Base-by-base conservation (phyloP, 2,113 vertebrate species). In the Eulemur macaco region DNA sequence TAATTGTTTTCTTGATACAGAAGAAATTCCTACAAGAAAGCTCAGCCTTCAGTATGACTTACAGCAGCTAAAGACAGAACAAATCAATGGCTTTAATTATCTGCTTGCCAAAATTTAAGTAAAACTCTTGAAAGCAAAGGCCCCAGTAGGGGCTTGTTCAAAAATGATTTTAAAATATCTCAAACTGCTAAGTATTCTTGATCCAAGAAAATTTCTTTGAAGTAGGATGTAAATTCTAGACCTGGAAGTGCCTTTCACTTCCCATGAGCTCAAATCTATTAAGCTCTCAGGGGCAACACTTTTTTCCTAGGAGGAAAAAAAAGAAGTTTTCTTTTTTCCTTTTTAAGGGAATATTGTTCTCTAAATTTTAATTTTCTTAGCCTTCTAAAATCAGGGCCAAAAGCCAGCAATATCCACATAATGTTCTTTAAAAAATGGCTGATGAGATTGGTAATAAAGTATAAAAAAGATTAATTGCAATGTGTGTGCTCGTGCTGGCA, bases 161-260 rank as follows among this genome's bases (percentile, higher is more conserved):
- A 83, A 94, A 92, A 85, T 52, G 56, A 89, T 73, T 85, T 94
- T 37, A 80, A 66, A 82, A 68, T 58, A 69, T 87, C 60, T 91
- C 63, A 69, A 88, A 80, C 34, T 39, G 42, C 76, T 56, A 71
- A 82, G 54, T 64, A 78, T 77, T 83, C 74, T 78, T 73, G 71
- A 89, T 71, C 29, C 64, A 88, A 83, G 84, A 66, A 80, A 39
- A 42, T 34, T 56, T 95, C 77, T 84, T 78, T 95, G 63, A 84
- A 78, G 25, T 42, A 63, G 68, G 94, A 50, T 80, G 45, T 91
- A 73, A 83, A 87, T 66, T 83, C 52, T 87, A 78, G 76, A 66
- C 63, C 69, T 69, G 58, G 86, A 94, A 77, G 27, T 77, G 20
- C 47, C 68, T 83, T 78, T 93, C 76, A 47, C 91, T 93, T 94